Conservation (phyloP, 2,113 vertebrate species). For the Dryoscopus gambensis region DNA sequence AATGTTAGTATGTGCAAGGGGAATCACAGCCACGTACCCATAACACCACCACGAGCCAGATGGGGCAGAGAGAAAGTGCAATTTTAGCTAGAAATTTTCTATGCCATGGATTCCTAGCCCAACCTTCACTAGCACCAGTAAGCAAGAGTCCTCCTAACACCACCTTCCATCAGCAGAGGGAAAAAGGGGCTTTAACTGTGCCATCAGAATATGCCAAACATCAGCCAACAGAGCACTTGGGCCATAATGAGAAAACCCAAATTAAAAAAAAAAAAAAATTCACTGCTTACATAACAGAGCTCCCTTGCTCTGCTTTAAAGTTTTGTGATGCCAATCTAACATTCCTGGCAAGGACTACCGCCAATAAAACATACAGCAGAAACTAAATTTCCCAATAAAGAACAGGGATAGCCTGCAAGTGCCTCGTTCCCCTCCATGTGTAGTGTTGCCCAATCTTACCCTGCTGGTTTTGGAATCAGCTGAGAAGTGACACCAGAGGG, state of each 20-base stretch:
- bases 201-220: neutral
- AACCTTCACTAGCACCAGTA: constrained; percentile 45
- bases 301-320: neutral
- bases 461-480: neutral
- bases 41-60: constrained; percentile 24
- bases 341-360: neutral
- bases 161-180: neutral
- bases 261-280: neutral
- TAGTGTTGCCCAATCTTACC: neutral
- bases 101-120: constrained; percentile 27
- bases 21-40: constrained; percentile 58
- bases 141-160: neutral
- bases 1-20: constrained; percentile 58
- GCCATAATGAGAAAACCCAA: neutral
- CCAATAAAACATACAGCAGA: neutral
- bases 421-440: neutral
- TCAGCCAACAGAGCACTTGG: neutral
- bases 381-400: neutral
- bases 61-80: constrained; percentile 61
- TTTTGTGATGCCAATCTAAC: neutral
- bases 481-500: neutral
- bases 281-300: neutral
- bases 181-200: neutral
- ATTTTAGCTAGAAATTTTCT: constrained; percentile 53
- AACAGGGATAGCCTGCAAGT: neutral